Base-by-base conservation (phyloP, 2,888 invertebrate genomes). In the Pollenia angustigena region DNA sequence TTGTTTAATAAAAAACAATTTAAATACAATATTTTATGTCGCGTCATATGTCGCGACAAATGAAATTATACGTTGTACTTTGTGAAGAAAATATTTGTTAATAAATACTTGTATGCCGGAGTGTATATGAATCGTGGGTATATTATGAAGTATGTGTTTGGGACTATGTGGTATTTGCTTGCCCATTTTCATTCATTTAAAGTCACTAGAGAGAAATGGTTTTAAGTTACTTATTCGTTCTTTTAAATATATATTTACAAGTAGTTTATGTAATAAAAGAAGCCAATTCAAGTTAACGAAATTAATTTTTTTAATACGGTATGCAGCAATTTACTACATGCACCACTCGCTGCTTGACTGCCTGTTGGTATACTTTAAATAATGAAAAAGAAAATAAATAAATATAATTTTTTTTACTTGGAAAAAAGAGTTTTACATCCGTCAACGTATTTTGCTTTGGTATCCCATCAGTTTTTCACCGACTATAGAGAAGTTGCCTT, bases 11-110 rank as follows among this genome's bases (percentile, higher is more conserved):
- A 52, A n/a, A 71, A 62, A 23, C 44, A 44, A 44, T 69, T 69
- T 80, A 60, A 81, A 68, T 58, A 62, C 50, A 81, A 84, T 78
- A 50, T 69, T 64, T 68, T 58, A 58, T 72, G 92, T 90, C 91
- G 91, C 92, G 91, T 90, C 92, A 91, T 90, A 89, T 91, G 92
- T 91, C 92, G 92, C 92, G 92, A 91, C 92, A 90, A 74, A 74
- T 48, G 90, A 92, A 92, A 92, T 91, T 91, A 91, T 91, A 92
- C 84, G 52, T 69, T 88, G 4, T 68, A 44, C 23, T 66, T 66
- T 23, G 9, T 12, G 54, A 64, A 7, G 32, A 64, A 79, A 78
- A 48, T 58, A 52, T 68, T 75, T 81, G 2, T 52, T 56, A 62
- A 44, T 12, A 48, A 62, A 44, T 12, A 48, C n/a, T 60, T 60